Percentiles rank a stretch among this genome's conserved stretches.
phyloP scores from a whole-genome alignment of 1,140 invertebrate species.

The Chlorops oryzae region DNA sequence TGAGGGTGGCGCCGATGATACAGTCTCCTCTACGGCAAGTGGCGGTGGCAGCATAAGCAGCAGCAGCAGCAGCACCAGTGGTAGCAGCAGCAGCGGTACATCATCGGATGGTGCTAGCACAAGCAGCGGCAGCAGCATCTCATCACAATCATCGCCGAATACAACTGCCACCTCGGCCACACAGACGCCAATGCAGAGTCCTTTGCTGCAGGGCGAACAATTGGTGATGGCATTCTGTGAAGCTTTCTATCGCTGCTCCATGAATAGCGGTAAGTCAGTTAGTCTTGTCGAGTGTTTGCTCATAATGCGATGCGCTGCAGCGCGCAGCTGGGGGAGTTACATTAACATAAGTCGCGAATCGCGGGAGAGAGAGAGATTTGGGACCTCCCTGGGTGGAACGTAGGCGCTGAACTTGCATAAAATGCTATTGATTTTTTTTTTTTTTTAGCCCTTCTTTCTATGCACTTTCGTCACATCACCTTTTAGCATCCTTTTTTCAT shows the following conservation, averaged over 20 bases:
- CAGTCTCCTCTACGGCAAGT: constrained; percentile 24
- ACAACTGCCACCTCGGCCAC: constrained; percentile 46
- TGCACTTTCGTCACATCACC: too few species aligned
- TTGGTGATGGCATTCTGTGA: constrained; percentile 41
- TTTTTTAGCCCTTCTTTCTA: too few species aligned
- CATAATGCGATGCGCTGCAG: too few species aligned
- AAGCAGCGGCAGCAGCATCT: constrained; percentile 34
- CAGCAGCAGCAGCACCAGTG: constrained; percentile 23
- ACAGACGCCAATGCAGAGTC: constrained; percentile 46
- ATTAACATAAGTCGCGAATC: too few species aligned
- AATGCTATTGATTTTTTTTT: too few species aligned
- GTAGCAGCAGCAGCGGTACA: constrained; percentile 25
- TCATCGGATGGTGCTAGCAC: constrained; percentile 31
- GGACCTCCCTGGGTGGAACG: too few species aligned
- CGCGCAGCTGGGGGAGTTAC: too few species aligned
- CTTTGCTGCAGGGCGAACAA: constrained; percentile 32
- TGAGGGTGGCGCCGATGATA: constrained; percentile 39
- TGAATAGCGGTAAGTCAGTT: constrained; percentile 9
- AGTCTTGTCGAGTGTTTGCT: too few species aligned
- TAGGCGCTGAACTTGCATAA: too few species aligned
- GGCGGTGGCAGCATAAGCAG: constrained; percentile 20
- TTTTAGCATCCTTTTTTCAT: too few species aligned
- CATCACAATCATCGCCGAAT: constrained; percentile 27
- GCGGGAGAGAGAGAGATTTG: too few species aligned
- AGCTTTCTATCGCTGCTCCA: constrained; percentile 25